A percentile compares a stretch with the other conserved stretches of the same genome.
Evolutionary conservation across 1,140 invertebrate species (phyloP).

Genomic region (Drosophila sp.): DNA sequence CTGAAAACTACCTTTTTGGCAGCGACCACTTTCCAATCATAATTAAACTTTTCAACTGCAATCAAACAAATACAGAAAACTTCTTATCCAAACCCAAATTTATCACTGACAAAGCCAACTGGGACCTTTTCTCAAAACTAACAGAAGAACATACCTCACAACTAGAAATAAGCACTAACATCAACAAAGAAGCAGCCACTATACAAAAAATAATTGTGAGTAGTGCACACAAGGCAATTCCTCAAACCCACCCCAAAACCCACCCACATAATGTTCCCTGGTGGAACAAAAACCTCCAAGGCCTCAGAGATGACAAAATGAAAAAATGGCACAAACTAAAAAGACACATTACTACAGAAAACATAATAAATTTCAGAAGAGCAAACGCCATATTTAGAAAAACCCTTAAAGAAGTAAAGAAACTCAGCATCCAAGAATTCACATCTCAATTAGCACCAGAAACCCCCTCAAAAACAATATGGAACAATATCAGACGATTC

Average conservation of each 20-base stretch:
- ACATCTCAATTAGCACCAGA: conserved; percentile 3
- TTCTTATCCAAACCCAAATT: conserved; percentile 16
- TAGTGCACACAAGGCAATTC: conserved; percentile 14
- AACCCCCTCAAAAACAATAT: background rate
- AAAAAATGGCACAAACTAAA: background rate
- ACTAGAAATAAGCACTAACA: no score
- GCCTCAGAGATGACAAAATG: background rate
- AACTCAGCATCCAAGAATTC: background rate
- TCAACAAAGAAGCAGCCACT: no score
- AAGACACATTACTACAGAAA: background rate
- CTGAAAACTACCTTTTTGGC: conserved; percentile 29
- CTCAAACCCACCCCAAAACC: conserved; percentile 6
- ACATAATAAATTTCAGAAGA: no score
- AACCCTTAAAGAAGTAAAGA: no score
- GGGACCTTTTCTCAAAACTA: no score
- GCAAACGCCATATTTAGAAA: no score
- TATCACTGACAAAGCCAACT: conserved; percentile 23
- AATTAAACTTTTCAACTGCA: conserved; percentile 28
- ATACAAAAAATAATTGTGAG: conserved; percentile 23
- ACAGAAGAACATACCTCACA: no score
- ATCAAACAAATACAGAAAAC: background rate
- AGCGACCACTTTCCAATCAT: conserved; percentile 39
- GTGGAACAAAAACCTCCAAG: background rate
- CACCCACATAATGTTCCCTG: conserved; percentile 1
- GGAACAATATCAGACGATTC: no score